These are phyloP conservation scores for Amblyjoppa fuscipennis DNA, from an alignment of 2,888 invertebrate genomes.

Conservation along the genomic window DNA sequence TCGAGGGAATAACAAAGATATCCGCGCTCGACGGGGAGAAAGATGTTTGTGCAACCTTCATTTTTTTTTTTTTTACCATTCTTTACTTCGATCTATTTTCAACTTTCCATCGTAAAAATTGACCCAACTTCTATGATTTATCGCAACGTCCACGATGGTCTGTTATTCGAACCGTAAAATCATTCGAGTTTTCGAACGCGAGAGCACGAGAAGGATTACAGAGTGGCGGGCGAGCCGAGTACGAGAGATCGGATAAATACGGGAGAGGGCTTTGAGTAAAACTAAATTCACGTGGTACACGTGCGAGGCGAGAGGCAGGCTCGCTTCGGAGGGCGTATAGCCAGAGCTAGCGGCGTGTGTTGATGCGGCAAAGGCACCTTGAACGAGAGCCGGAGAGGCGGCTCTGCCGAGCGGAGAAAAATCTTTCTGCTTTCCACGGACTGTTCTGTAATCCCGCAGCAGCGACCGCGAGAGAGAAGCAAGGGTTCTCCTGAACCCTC, in stretches of 20 bases:
- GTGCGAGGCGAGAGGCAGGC: neutral
- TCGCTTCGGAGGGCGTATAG: neutral
- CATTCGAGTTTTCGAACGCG: neutral
- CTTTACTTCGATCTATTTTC: neutral
- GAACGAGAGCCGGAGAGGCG: neutral
- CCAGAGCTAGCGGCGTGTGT: neutral
- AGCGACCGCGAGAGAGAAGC: neutral
- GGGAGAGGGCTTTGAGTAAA: neutral
- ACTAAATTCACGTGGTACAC: neutral
- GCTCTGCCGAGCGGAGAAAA: slow-evolving; percentile 4
- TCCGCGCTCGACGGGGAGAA: neutral
- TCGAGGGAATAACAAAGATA: neutral
- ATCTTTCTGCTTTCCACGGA: slow-evolving; percentile 14
- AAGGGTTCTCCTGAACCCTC: neutral
- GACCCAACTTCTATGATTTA: neutral
- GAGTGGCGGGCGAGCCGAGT: neutral
- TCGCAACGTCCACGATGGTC: neutral
- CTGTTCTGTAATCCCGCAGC: neutral
- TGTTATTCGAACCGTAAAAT: neutral
- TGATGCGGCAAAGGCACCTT: slow-evolving; percentile 3
- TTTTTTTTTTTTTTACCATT: neutral
- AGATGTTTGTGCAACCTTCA: neutral
- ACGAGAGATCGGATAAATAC: neutral
- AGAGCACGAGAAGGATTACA: slow-evolving; percentile 1
- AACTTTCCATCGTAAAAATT: too few species aligned